Evolutionary conservation across 2,113 vertebrate genomes (phyloP).

Genomic region (Chrysochloris asiatica): DNA sequence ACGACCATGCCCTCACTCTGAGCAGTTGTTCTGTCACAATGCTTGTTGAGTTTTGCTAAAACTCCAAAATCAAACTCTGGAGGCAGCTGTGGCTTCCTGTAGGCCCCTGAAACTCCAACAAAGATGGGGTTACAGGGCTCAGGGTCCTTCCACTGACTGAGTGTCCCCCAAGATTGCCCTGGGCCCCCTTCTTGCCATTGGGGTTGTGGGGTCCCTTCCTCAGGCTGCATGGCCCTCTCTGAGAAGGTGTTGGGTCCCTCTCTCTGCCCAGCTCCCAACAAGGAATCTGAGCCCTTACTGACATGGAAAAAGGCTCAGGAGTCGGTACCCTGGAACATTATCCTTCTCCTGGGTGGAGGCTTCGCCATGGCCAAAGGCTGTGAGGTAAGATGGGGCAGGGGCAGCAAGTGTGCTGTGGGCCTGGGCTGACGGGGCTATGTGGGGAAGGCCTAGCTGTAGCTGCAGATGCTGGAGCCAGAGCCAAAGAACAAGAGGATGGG

Average conservation of each 20-base stretch:
- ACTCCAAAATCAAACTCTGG: neutral
- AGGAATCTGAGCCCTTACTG: constrained; percentile 90
- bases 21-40: neutral
- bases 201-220: neutral
- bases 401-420: fast-evolving
- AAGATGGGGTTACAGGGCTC: no score
- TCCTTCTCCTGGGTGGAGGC: constrained; percentile 95
- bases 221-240: neutral
- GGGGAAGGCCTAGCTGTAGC: fast-evolving
- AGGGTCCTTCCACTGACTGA: no score
- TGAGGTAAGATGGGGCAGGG: constrained; percentile 86
- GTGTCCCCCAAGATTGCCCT: no score
- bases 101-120: no score
- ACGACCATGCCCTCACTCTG: neutral
- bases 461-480: neutral
- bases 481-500: no score
- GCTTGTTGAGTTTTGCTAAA: neutral
- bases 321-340: constrained; percentile 96
- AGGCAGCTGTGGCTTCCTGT: neutral
- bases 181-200: no score
- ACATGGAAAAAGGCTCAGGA: constrained; percentile 96
- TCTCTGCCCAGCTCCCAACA: constrained; percentile 88
- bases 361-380: constrained; percentile 99
- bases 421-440: neutral
- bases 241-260: neutral